Evolutionary conservation across 2,888 invertebrate genomes (phyloP), one percentile per base, ranked within the genome.

Genomic region (Endomychus coccineus): DNA sequence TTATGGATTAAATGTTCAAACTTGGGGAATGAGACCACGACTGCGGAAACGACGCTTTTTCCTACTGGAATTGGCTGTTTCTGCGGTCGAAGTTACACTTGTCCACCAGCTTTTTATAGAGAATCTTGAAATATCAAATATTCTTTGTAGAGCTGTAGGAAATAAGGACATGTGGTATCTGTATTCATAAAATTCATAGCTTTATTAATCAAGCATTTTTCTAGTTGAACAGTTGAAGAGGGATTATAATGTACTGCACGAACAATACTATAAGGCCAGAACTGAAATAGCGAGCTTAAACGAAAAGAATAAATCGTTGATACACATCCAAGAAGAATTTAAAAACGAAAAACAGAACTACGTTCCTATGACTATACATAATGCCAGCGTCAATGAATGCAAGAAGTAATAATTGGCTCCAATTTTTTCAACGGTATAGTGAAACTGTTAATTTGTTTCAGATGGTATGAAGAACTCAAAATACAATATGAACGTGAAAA

Each of bases 401-500:
- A 83, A 81, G 58, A 69, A 74, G 78, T 78, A 51, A 42, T 19
- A 7, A 6, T 7, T 19, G 7, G 19, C 7, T 7, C 19, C 5
- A 19, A 6, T 5, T 19, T 9, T 36, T 9, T 24, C 9, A 34
- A 2, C 14, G 11, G 12, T 12, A 33, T 15, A 24, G 6, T 27
- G 12, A 36, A n/a, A n/a, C n/a, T n/a, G n/a, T n/a, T n/a, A n/a
- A 27, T 5, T 34, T 25, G 7, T 56, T 62, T 27, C 49, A 79
- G 78, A 36, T 70, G 84, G 50, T 71, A 85, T 45, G 84, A 86
- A 59, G 83, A 87, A 51, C 59, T 87, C 2, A 84, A 83, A 55
- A 66, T 69, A 17, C 81, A 84, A 42, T 84, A 86, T 55, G 74
- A 76, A 28, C 71, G 71, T 47, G 87, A 87, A 42, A 75, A 74